Percentiles rank a stretch among this genome's conserved stretches.
phyloP scores from a whole-genome alignment of 1,140 invertebrate genomes.

The Lanistes nyassanus region DNA sequence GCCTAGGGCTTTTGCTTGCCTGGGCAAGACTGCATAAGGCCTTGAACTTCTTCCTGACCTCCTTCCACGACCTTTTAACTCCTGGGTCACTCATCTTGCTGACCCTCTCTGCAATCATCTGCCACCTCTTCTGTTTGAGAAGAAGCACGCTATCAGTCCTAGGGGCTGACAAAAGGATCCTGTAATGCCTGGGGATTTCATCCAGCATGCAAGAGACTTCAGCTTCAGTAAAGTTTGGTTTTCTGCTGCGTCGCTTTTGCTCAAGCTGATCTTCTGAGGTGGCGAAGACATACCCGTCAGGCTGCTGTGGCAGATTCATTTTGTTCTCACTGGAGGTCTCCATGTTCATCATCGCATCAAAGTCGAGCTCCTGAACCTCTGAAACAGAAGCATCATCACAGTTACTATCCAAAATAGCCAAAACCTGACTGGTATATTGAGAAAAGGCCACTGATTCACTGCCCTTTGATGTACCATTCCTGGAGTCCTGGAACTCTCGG shows the following conservation, averaged over 20 bases:
- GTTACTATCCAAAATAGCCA: neutral
- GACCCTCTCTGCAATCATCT: neutral
- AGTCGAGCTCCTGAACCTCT: neutral
- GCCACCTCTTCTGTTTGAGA: neutral
- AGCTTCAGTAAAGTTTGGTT: neutral
- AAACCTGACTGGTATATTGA: neutral
- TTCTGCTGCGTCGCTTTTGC: neutral
- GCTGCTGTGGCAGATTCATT: neutral
- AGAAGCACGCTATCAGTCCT: no score
- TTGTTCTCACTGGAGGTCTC: neutral
- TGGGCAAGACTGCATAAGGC: no score
- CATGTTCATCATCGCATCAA: conserved; percentile 2
- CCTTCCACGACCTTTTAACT: neutral
- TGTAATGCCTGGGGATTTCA: no score
- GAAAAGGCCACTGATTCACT: neutral
- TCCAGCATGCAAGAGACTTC: neutral
- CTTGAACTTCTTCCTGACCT: no score
- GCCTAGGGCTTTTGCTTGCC: no score
- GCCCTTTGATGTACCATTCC: neutral
- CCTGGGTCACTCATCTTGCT: neutral
- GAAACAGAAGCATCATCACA: neutral
- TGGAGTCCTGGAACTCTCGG: neutral
- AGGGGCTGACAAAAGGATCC: no score
- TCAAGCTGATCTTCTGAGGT: neutral
- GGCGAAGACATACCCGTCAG: neutral